Evolutionary conservation across 2,113 vertebrate species (phyloP).

Genomic region (Mormyrus lacerda): DNA sequence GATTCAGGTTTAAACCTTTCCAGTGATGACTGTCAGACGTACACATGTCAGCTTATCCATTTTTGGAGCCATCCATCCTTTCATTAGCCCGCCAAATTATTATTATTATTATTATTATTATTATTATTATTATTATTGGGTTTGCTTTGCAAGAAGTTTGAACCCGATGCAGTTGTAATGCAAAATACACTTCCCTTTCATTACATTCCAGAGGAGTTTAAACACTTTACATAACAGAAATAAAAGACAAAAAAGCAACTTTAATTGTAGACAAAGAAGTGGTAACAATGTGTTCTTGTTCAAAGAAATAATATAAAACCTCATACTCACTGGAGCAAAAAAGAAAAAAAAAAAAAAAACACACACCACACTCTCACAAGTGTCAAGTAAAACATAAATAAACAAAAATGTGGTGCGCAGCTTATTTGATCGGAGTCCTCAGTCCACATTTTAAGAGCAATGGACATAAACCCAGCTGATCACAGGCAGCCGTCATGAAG

Average conservation of each 20-base stretch:
- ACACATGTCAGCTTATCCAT: not conserved
- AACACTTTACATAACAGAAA: not conserved
- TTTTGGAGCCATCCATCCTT: not conserved
- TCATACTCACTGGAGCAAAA: not conserved
- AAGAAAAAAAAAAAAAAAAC: not conserved
- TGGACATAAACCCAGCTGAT: slow-evolving; percentile 11
- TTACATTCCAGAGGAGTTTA: not conserved
- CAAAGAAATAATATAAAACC: not conserved
- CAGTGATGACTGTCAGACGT: not conserved
- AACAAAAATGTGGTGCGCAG: slow-evolving; percentile 11
- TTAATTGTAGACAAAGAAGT: not conserved
- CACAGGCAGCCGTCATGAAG: slow-evolving; percentile 13
- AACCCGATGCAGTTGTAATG: not conserved
- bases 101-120: not conserved
- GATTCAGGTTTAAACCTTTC: not conserved
- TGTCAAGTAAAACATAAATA: slow-evolving; percentile 26
- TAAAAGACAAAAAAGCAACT: not conserved
- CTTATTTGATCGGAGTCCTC: not conserved
- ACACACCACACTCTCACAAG: slow-evolving; percentile 19
- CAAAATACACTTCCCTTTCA: not conserved
- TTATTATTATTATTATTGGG: not conserved
- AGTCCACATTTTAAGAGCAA: slow-evolving; percentile 9
- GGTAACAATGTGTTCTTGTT: not conserved
- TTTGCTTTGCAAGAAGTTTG: not conserved
- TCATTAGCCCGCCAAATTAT: not conserved